Percentiles rank a stretch among this genome's conserved stretches.
These are phyloP conservation scores for Glaucomys volans DNA, from an alignment of 2,113 vertebrate species.

Conservation along the genomic window DNA sequence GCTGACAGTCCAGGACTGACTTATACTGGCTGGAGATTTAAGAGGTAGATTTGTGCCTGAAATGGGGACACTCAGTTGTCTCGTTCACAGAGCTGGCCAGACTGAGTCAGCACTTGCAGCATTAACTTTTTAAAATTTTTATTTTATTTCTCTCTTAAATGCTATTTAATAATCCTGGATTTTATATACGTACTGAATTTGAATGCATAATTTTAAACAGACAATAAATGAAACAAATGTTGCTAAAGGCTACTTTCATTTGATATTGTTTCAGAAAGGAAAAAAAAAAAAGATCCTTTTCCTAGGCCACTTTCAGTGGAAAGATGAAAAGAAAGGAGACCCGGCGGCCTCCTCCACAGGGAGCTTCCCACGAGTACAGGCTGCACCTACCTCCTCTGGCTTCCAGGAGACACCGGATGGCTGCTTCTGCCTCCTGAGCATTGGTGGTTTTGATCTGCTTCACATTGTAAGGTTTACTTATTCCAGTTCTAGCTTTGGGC, in stretches of 20 bases:
- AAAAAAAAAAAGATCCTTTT: background rate
- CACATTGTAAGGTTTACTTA: conserved; percentile 91
- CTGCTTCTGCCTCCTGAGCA: conserved; percentile 89
- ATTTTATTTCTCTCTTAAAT: background rate
- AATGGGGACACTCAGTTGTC: background rate
- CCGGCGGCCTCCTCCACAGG: fast-evolving
- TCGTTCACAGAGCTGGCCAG: background rate
- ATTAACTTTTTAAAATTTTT: background rate
- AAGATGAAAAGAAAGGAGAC: background rate
- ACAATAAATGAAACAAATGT: background rate
- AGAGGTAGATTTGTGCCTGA: background rate
- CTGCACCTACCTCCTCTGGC: conserved; percentile 84
- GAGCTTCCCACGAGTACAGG: background rate
- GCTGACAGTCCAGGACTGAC: background rate
- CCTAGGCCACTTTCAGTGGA: background rate
- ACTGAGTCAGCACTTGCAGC: background rate
- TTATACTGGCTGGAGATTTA: background rate
- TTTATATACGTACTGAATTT: background rate
- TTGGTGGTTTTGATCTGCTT: conserved; percentile 91
- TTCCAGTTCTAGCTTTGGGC: conserved; percentile 90
- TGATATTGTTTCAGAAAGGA: conserved; percentile 31
- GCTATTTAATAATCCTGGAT: background rate
- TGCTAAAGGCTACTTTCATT: background rate
- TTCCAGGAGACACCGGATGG: conserved; percentile 90
- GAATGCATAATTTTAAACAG: background rate